Conservation (phyloP, 2,888 invertebrate genomes). For the Globia sparganii region DNA sequence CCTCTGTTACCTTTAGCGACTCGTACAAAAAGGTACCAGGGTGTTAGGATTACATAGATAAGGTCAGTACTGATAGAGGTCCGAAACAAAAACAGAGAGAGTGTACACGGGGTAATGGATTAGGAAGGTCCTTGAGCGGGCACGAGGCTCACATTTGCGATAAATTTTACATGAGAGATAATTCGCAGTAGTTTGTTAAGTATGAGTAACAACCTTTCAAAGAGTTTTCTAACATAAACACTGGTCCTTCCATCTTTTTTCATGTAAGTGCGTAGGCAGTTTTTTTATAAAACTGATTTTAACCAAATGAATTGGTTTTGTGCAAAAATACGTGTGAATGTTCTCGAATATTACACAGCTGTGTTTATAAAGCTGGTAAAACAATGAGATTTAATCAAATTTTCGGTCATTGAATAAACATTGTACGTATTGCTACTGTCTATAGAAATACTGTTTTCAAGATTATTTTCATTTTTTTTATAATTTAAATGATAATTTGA, state of each 20-base stretch:
- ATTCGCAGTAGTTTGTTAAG: background rate
- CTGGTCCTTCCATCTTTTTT: background rate
- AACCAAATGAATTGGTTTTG: background rate
- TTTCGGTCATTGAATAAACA: conserved; percentile 24
- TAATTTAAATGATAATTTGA: background rate
- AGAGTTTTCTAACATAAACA: background rate
- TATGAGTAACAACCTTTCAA: background rate
- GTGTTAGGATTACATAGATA: conserved; percentile 45
- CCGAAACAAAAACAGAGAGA: conserved; percentile 43
- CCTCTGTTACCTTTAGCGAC: conserved; percentile 6
- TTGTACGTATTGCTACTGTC: conserved; percentile 7
- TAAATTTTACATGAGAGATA: conserved; percentile 20
- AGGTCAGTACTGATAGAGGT: conserved; percentile 40
- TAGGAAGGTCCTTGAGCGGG: conserved; percentile 9
- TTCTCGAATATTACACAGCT: conserved; percentile 29
- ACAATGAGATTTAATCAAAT: conserved; percentile 45
- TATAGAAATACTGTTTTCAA: conserved; percentile 15
- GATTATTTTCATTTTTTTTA: background rate
- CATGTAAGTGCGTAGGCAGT: background rate
- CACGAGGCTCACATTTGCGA: conserved; percentile 4
- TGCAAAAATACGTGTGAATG: background rate
- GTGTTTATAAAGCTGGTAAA: conserved; percentile 29
- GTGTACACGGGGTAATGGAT: conserved; percentile 40
- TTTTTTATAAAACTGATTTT: background rate
- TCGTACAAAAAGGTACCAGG: conserved; percentile 37